Percentiles rank a stretch among this genome's conserved stretches.
Evolutionary conservation across 2,797 vertebrate species (phyloP).

Genomic region (Craterocephalus amniculus): DNA sequence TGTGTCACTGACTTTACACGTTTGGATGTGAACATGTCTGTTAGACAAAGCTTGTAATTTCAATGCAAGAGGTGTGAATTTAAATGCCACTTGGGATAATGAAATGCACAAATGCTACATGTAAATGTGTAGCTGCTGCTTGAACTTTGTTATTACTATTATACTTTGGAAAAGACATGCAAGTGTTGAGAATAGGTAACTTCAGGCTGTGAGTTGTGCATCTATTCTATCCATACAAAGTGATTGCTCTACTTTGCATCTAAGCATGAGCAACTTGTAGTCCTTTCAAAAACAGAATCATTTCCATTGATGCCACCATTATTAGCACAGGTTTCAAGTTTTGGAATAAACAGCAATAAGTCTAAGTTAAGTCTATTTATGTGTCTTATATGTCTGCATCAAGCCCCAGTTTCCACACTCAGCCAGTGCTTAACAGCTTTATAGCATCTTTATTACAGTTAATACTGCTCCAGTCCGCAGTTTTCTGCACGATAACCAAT

Average conservation of each 20-base stretch:
- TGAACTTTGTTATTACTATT: background rate
- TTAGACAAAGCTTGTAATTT: background rate
- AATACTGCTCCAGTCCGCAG: slow-evolving; percentile 22
- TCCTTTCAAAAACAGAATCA: background rate
- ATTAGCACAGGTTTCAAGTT: background rate
- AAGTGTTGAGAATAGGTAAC: too few relatives aligned
- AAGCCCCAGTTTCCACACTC: slow-evolving; percentile 6
- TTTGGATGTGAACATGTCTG: background rate
- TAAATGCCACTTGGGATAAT: background rate
- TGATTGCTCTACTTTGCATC: background rate
- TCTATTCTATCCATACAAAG: too few relatives aligned
- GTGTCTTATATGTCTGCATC: slow-evolving; percentile 1
- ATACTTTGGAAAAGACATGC: background rate
- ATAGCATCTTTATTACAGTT: slow-evolving; percentile 17
- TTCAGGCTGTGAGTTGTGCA: background rate
- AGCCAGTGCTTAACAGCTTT: slow-evolving; percentile 18
- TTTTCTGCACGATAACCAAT: slow-evolving; percentile 43
- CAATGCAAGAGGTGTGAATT: background rate
- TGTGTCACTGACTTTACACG: background rate
- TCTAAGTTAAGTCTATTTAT: slow-evolving; percentile 1
- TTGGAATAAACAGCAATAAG: background rate
- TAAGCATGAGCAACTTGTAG: background rate
- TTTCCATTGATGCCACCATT: background rate
- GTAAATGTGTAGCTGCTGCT: background rate
- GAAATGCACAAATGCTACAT: background rate